Base-by-base conservation (phyloP, 1,140 invertebrate genomes). In the Diachasma alloeum region DNA sequence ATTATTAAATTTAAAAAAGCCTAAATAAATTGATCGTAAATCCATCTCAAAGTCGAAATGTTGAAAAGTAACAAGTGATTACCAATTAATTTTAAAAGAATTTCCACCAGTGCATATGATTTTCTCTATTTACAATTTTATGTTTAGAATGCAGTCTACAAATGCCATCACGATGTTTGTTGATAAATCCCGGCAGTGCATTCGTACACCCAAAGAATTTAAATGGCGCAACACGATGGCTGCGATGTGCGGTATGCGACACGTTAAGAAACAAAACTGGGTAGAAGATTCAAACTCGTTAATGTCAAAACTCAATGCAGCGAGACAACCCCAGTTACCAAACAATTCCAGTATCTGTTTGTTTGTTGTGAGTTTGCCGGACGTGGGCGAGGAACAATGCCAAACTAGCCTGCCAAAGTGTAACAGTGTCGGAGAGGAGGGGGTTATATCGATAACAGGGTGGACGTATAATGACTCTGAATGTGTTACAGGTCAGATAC, bases 361-460 rank as follows among this genome's bases (percentile, higher is more conserved):
- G 74, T 76, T 76, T 76, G 74, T 76, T 76, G 46, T 71, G 44
- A 67, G 67, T 76, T 71, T 69, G 46, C 22, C n/a, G 46, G 67
- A 17, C 15, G 24, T 69, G 46, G 46, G 26, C 15, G 26, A 26
- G 11, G 26, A 26, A 76, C 74, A 76, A 76, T 76, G 44, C 67
- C 48, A 66, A 46, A 76, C 42, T 76, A 68, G 56, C 68, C 67
- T 42, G 46, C 67, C 42, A 75, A 75, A 75, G 74, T 75, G 74
- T 69, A 31, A 39, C 31, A 70, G 46, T 24, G 24, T n/a, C 22
- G 59, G 5, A 4, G 11, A 24, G 48, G 17, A 17, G 4, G 46
- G n/a, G 15, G n/a, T 56, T 26, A 66, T 63, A 71, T 76, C 68
- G 74, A 76, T 76, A 76, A 76, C 74, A 76, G n/a, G 10, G 37